These are phyloP conservation scores for Anoplolepis gracilipes DNA, from an alignment of 1,140 invertebrate genomes.

Conservation along the genomic window DNA sequence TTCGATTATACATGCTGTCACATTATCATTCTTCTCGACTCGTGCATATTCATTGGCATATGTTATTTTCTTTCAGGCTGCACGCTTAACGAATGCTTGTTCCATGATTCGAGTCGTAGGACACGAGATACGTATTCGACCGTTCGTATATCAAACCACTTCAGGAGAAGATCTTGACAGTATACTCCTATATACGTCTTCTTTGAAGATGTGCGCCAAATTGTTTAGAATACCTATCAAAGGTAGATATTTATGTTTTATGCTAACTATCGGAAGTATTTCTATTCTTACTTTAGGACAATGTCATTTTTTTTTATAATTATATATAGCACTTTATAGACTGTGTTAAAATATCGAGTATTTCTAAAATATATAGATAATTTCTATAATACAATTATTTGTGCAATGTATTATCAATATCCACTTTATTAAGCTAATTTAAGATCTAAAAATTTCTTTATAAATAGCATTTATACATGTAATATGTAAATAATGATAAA, in stretches of 20 bases:
- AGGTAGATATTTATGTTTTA: slow-evolving; percentile 88
- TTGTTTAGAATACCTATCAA: slow-evolving; percentile 91
- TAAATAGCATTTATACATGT: not conserved
- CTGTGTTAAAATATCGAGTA: not conserved
- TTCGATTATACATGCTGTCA: not conserved
- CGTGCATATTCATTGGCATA: slow-evolving; percentile 19
- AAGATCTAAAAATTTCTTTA: not conserved
- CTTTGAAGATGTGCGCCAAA: slow-evolving; percentile 90
- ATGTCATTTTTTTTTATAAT: slow-evolving; percentile 84
- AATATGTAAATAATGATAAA: slow-evolving; percentile 17
- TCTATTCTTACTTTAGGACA: slow-evolving; percentile 89
- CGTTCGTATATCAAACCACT: slow-evolving; percentile 92
- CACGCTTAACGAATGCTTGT: slow-evolving; percentile 91
- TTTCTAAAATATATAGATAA: not conserved
- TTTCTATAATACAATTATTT: not conserved
- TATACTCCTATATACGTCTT: slow-evolving; percentile 91
- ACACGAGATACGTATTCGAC: slow-evolving; percentile 91
- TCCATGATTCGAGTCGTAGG: slow-evolving; percentile 89
- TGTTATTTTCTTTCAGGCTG: slow-evolving; percentile 88
- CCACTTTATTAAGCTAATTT: not conserved
- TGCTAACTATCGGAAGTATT: slow-evolving; percentile 87
- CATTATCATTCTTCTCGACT: not conserved
- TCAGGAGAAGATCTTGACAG: slow-evolving; percentile 91
- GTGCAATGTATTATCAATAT: slow-evolving; percentile 15
- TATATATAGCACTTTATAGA: not conserved